Evolutionary conservation across 1,140 invertebrate species (phyloP), one percentile per base, ranked within the genome.

Genomic region (Micrasema longulum): DNA sequence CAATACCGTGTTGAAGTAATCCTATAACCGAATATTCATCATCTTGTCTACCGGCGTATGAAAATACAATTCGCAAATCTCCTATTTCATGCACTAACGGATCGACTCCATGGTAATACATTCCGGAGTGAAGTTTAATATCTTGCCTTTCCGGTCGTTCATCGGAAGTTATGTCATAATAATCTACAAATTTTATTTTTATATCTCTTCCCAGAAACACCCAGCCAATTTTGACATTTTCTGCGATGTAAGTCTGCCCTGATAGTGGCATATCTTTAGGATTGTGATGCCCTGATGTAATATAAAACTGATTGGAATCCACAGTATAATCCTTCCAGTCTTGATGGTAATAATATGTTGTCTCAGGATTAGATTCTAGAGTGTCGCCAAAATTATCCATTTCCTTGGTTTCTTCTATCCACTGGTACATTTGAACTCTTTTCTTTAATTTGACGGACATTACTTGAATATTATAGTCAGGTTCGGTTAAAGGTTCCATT

Each of bases 391-490:
- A 85, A 57, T 47, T 52, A 64, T 77, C 67, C 18, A 45, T 26
- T 35, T 71, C 72, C 38, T 64, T 64, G 20, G 88, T 83, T 77
- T 95, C 92, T 78, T 97, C 94, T 48, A 95, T 87, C 95, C 95
- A 97, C 79, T 97, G 95, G 79, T 92, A 97, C 92, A 96, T 96
- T 81, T 97, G 94, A 0, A 94, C 93, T 72, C 90, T 85, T 50
- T 92, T 88, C 74, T 90, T 90, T 20, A 94, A 79, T 76, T 92
- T 92, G 0, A 93, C 89, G 16, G 92, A 89, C 62, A 89, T 85
- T 5, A 95, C 87, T 76, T 91, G 89, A 45, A 95, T 89, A 60
- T 92, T 91, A 80, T 95, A 95, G 70, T 92, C 89, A 14, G 89
- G 89, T 80, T 96, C 94, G 7, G 90, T 91, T 67, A 97, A 85